phyloP scores from a whole-genome alignment of 2,797 vertebrate species.

The Synaphobranchus kaupii region DNA sequence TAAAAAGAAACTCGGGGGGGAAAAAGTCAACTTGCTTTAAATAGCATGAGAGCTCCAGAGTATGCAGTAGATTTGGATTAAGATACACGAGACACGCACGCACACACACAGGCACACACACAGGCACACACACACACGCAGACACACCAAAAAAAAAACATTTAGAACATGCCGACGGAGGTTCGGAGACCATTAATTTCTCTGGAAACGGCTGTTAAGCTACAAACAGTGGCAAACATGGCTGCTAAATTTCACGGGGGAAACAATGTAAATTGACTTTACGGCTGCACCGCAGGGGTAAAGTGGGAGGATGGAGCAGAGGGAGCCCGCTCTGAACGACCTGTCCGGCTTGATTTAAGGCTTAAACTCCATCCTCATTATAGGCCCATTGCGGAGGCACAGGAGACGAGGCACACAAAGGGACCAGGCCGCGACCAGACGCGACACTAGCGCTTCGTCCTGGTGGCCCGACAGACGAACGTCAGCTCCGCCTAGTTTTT shows the following conservation, averaged over 20 bases:
- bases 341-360: conserved; percentile 52
- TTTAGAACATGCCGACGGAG: background rate
- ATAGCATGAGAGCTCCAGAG: background rate
- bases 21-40: background rate
- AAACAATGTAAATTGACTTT: background rate
- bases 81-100: background rate
- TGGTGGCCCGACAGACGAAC: conserved; percentile 49
- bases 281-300: background rate
- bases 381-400: background rate
- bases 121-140: no score
- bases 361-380: conserved; percentile 40
- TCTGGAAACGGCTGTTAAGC: background rate
- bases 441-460: conserved; percentile 37
- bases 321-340: background rate
- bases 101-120: no score
- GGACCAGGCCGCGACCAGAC: conserved; percentile 45
- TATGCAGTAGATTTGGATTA: background rate
- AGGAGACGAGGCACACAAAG: conserved; percentile 46
- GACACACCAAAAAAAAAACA: no score
- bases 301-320: background rate
- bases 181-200: background rate
- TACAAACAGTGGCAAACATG: background rate
- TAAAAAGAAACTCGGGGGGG: background rate
- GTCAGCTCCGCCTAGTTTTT: conserved; percentile 44
- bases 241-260: background rate